Evolutionary conservation across 2,888 invertebrate genomes (phyloP).

Genomic region (Sphinx pinastri): DNA sequence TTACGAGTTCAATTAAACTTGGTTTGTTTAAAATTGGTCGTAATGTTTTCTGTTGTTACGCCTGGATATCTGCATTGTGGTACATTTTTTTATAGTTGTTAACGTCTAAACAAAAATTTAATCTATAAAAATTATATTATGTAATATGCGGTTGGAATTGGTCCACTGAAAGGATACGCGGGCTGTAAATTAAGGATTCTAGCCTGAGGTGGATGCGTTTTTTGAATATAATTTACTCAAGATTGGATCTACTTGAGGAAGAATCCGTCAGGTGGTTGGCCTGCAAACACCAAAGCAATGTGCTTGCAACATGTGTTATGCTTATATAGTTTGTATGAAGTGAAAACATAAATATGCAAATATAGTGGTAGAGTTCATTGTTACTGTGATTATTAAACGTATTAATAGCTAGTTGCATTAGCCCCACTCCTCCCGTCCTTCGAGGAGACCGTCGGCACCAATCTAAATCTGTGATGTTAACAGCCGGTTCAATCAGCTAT

Average conservation of each 20-base stretch:
- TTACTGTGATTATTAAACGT: slow-evolving; percentile 15
- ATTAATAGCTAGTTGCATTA: slow-evolving; percentile 14
- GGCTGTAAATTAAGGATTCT: no score
- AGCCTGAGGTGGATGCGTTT: no score
- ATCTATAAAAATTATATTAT: no score
- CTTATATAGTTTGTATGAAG: background rate
- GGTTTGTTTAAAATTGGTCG: slow-evolving; percentile 17
- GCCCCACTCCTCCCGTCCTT: background rate
- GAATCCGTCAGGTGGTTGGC: no score
- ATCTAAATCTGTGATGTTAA: background rate
- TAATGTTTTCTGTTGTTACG: background rate
- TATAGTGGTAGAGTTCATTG: slow-evolving; percentile 3
- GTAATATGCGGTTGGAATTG: no score
- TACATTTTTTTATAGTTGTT: background rate
- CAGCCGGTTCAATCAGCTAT: background rate
- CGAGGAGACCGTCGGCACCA: background rate
- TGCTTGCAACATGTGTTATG: background rate
- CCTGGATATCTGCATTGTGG: background rate
- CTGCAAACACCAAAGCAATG: no score
- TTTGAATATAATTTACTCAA: no score
- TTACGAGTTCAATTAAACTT: slow-evolving; percentile 13
- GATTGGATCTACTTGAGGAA: no score
- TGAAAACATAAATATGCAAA: slow-evolving; percentile 1
- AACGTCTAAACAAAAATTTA: no score
- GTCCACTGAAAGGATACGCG: no score